These are phyloP conservation scores for Brachypteracias leptosomus DNA, from an alignment of 2,113 vertebrate genomes.

Conservation along the genomic window DNA sequence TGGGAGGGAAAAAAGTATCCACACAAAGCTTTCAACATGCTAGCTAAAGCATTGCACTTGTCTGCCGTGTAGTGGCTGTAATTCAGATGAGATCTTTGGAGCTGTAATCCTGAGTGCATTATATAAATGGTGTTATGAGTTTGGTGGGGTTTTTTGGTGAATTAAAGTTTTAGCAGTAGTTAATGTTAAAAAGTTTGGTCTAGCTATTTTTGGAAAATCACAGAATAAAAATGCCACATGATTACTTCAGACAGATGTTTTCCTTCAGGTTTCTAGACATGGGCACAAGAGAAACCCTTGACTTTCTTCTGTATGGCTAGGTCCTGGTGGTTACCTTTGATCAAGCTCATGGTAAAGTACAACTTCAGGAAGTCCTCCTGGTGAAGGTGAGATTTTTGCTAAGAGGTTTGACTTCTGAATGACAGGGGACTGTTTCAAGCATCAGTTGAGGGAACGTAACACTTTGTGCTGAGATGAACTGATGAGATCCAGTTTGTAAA, in stretches of 20 bases:
- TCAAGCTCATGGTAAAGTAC: not conserved
- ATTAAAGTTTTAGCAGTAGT: not conserved
- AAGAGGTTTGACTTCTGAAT: not conserved
- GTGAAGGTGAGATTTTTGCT: constrained; percentile 18
- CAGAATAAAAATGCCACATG: not conserved
- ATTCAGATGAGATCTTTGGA: not conserved
- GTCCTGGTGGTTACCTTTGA: not conserved
- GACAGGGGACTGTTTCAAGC: not conserved
- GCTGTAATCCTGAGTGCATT: not conserved
- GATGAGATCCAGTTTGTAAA: not conserved
- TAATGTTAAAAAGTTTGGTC: not conserved
- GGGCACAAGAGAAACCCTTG: not conserved
- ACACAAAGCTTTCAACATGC: not conserved
- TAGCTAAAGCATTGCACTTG: not conserved
- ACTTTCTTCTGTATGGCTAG: not conserved
- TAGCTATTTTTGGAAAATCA: not conserved
- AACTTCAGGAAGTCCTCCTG: not conserved
- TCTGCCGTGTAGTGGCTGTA: not conserved
- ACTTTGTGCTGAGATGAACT: not conserved
- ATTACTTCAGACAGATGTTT: not conserved
- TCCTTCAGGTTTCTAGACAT: not conserved
- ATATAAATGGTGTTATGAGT: not conserved
- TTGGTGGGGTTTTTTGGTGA: not conserved
- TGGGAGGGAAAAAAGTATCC: not conserved
- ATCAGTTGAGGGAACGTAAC: not conserved